Percentiles rank a stretch among this genome's conserved stretches.
phyloP scores from a whole-genome alignment of 2,888 invertebrate species.

The Creontiades dilutus region DNA sequence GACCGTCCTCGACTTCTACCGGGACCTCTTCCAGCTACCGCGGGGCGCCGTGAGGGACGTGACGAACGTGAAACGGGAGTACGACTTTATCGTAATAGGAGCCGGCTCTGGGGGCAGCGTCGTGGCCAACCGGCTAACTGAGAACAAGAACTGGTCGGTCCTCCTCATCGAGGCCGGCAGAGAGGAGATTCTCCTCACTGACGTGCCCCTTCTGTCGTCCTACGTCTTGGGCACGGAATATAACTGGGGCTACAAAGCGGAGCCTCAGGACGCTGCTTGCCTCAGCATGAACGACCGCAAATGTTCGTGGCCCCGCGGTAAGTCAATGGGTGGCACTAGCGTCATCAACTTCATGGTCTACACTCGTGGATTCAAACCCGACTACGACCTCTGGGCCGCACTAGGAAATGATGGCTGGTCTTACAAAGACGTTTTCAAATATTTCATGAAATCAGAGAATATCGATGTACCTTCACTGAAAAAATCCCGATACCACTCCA shows the following conservation, averaged over 20 bases:
- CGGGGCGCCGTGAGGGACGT: conserved; percentile 75
- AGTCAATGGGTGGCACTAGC: conserved; percentile 80
- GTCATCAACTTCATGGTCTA: conserved; percentile 82
- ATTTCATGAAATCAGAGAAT: conserved; percentile 78
- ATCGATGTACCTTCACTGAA: conserved; percentile 76
- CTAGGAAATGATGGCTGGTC: conserved; percentile 80
- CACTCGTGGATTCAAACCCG: conserved; percentile 80
- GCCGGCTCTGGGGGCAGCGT: conserved; percentile 82
- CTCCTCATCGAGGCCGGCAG: conserved; percentile 80
- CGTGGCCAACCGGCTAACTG: conserved; percentile 80
- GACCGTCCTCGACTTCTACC: conserved; percentile 73
- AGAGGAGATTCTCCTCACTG: conserved; percentile 79
- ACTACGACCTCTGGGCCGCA: conserved; percentile 80
- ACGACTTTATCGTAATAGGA: conserved; percentile 80
- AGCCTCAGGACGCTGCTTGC: conserved; percentile 78
- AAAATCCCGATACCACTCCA: conserved; percentile 81
- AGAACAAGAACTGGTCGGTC: conserved; percentile 79
- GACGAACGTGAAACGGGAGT: conserved; percentile 74
- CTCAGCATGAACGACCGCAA: conserved; percentile 76
- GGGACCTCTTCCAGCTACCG: conserved; percentile 74
- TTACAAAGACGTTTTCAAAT: conserved; percentile 77
- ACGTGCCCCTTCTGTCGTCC: conserved; percentile 79
- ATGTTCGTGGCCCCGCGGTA: conserved; percentile 79
- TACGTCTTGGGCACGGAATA: conserved; percentile 76
- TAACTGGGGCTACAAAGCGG: conserved; percentile 79